Evolutionary conservation across 2,113 vertebrate species (phyloP).

Genomic region (Danio rerio): GRCz12tu NC_133190.1:28531001-28531500

Average conservation of each 20-base stretch:
- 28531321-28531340: background rate
- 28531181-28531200: background rate
- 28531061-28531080: slow-evolving; percentile 13
- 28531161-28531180: slow-evolving; percentile 13
- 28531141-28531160: slow-evolving; percentile 43
- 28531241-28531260: background rate
- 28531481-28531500: too few species aligned
- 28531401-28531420: too few species aligned
- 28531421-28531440: too few species aligned
- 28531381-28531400: background rate
- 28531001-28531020: slow-evolving; percentile 13
- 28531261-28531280: background rate
- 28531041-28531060: slow-evolving; percentile 14
- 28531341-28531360: too few species aligned
- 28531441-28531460: too few species aligned
- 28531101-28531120: slow-evolving; percentile 8
- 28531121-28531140: slow-evolving; percentile 1
- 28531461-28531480: too few species aligned
- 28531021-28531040: background rate
- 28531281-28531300: background rate
- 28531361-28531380: too few species aligned
- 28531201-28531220: background rate
- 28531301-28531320: background rate
- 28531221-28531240: background rate
- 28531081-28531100: slow-evolving; percentile 39